A percentile compares a stretch with the other conserved stretches of the same genome.
Evolutionary conservation across 2,113 vertebrate species (phyloP).

Genomic region (Solenodon paradoxus): DNA sequence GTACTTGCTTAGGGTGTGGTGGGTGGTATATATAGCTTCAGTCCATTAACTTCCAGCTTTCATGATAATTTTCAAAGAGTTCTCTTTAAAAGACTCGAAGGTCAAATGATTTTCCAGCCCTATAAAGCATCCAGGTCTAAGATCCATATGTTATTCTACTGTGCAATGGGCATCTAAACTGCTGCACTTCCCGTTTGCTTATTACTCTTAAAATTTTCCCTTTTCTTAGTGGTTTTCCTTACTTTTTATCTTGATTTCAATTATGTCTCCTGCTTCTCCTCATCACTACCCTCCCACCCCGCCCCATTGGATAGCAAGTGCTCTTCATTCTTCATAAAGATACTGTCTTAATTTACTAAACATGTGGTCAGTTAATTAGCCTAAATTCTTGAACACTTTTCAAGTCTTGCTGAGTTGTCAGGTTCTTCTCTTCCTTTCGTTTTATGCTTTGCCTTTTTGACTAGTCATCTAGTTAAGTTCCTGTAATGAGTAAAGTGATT

Average conservation of each 20-base stretch:
- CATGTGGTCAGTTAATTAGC: constrained; percentile 54
- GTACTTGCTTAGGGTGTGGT: constrained; percentile 16
- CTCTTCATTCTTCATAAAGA: background rate
- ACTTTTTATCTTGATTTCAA: constrained; percentile 32
- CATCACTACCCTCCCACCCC: background rate
- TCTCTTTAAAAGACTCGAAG: constrained; percentile 42
- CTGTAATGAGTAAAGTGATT: background rate
- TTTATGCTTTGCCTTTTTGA: constrained; percentile 40
- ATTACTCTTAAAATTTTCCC: background rate
- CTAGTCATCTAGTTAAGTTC: background rate
- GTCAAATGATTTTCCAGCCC: background rate
- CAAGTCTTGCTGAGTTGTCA: constrained; percentile 41
- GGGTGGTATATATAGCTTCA: background rate
- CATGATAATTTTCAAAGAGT: constrained; percentile 31
- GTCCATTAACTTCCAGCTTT: background rate
- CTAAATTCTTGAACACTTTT: constrained; percentile 53
- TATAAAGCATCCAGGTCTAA: background rate
- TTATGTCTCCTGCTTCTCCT: background rate
- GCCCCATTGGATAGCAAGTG: background rate
- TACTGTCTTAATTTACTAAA: constrained; percentile 44
- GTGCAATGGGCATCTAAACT: background rate
- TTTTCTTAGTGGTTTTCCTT: background rate
- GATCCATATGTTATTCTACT: background rate
- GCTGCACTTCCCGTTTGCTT: background rate
- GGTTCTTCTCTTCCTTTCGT: constrained; percentile 25